phyloP scores from a whole-genome alignment of 2,113 vertebrate genomes.

The Hirundichthys speculiger region DNA sequence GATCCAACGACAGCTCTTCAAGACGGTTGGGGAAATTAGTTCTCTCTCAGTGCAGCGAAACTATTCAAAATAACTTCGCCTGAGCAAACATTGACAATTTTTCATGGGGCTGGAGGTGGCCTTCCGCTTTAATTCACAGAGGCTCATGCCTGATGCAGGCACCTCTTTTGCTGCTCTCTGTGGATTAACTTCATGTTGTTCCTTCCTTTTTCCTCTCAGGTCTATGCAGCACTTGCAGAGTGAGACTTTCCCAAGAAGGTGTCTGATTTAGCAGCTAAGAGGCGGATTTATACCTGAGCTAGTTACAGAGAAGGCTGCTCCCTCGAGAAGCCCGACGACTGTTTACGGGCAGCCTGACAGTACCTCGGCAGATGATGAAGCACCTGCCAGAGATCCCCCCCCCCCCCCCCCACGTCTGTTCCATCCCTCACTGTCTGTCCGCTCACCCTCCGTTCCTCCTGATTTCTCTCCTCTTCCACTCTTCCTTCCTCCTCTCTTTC shows the following conservation, averaged over 20 bases:
- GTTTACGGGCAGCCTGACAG: slow-evolving; percentile 80
- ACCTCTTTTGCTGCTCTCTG: slow-evolving; percentile 66
- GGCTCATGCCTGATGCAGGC: slow-evolving; percentile 59
- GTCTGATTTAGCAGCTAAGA: slow-evolving; percentile 87
- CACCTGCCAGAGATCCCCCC: slow-evolving; percentile 73
- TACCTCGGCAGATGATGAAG: slow-evolving; percentile 82
- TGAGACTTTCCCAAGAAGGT: slow-evolving; percentile 70
- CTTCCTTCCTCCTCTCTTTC: slow-evolving; percentile 39
- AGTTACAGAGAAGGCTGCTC: slow-evolving; percentile 86
- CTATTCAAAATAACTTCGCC: slow-evolving; percentile 62
- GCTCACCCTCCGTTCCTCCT: slow-evolving; percentile 51
- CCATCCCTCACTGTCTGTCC: slow-evolving; percentile 69
- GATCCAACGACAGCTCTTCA: slow-evolving; percentile 65
- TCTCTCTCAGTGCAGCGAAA: slow-evolving; percentile 59
- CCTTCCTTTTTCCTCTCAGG: slow-evolving; percentile 54
- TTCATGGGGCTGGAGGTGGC: slow-evolving; percentile 56
- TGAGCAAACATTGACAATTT: slow-evolving; percentile 60
- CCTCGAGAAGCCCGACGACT: slow-evolving; percentile 82
- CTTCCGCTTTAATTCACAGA: slow-evolving; percentile 68
- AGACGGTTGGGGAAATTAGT: slow-evolving; percentile 55
- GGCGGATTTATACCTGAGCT: slow-evolving; percentile 88
- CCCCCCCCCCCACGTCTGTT: slow-evolving; percentile 56
- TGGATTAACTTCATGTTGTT: slow-evolving; percentile 68
- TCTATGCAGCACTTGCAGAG: slow-evolving; percentile 69
- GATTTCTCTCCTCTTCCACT: slow-evolving; percentile 39